These are phyloP conservation scores for Amphimallon solstitiale DNA, from an alignment of 2,888 invertebrate species.

Conservation along the genomic window DNA sequence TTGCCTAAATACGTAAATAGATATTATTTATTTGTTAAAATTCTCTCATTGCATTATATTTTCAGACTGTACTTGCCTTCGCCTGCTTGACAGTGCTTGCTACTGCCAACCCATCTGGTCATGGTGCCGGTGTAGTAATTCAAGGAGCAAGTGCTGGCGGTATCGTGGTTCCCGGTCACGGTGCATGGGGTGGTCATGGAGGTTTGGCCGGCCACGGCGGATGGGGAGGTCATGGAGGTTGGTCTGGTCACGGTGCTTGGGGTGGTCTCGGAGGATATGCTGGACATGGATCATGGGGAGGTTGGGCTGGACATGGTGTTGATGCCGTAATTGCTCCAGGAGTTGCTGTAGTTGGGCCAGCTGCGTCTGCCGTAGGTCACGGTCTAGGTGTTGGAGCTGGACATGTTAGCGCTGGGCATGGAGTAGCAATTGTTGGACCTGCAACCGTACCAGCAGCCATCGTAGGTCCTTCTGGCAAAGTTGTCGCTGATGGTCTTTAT, in stretches of 20 bases:
- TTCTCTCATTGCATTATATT: too few species aligned
- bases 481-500: slow-evolving; percentile 53
- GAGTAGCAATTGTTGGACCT: slow-evolving; percentile 54
- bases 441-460: slow-evolving; percentile 53
- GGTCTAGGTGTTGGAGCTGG: slow-evolving; percentile 40
- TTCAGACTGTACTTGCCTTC: slow-evolving; percentile 45
- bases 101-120: slow-evolving; percentile 47
- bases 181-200: slow-evolving; percentile 42
- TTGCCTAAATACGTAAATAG: too few species aligned
- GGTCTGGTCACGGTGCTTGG: slow-evolving; percentile 35
- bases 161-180: slow-evolving; percentile 31
- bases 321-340: slow-evolving; percentile 42
- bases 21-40: too few species aligned
- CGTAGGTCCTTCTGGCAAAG: slow-evolving; percentile 52
- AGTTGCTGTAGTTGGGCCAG: slow-evolving; percentile 40
- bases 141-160: slow-evolving; percentile 40
- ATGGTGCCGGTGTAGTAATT: slow-evolving; percentile 45
- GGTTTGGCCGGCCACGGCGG: slow-evolving; percentile 47
- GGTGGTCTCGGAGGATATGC: slow-evolving; percentile 38
- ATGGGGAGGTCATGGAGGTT: slow-evolving; percentile 43
- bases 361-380: slow-evolving; percentile 30
- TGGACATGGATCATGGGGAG: too few species aligned
- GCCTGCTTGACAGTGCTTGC: slow-evolving; percentile 48
- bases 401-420: slow-evolving; percentile 50
- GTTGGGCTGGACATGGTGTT: slow-evolving; percentile 38